Percentiles rank a stretch among this genome's conserved stretches.
Conservation (phyloP, 2,113 vertebrate species). For the Cyanoliseus patagonus region DNA sequence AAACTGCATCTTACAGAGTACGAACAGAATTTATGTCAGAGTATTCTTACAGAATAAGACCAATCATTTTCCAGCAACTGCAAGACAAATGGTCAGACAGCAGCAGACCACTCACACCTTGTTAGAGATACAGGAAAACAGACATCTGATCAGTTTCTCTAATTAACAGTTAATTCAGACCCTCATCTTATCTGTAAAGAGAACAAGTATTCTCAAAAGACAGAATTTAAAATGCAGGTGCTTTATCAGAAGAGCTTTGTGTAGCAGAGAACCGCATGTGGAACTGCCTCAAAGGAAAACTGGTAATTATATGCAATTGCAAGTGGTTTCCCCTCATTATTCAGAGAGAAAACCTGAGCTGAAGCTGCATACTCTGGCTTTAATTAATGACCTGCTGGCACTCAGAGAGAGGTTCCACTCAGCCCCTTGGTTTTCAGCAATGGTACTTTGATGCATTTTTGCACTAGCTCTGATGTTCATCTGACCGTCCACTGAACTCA, state of each 20-base stretch:
- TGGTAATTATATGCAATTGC: not conserved
- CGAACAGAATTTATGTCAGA: not conserved
- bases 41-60: not conserved
- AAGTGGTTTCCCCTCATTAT: not conserved
- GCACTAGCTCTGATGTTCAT: not conserved
- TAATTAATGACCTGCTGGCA: not conserved
- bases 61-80: not conserved
- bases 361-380: not conserved
- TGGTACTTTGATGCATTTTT: not conserved
- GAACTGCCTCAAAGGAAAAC: not conserved
- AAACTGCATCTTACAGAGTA: not conserved
- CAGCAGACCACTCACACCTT: not conserved
- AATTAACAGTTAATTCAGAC: not conserved
- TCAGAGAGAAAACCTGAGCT: not conserved
- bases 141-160: not conserved
- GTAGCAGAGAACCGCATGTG: not conserved
- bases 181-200: not conserved
- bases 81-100: not conserved
- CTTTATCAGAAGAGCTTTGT: not conserved
- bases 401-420: not conserved
- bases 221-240: not conserved
- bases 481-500: not conserved
- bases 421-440: not conserved
- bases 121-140: not conserved
- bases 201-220: not conserved